A percentile compares a stretch with the other conserved stretches of the same genome.
Conservation (phyloP, 2,797 vertebrate species). For the Phrynocephalus forsythii region DNA sequence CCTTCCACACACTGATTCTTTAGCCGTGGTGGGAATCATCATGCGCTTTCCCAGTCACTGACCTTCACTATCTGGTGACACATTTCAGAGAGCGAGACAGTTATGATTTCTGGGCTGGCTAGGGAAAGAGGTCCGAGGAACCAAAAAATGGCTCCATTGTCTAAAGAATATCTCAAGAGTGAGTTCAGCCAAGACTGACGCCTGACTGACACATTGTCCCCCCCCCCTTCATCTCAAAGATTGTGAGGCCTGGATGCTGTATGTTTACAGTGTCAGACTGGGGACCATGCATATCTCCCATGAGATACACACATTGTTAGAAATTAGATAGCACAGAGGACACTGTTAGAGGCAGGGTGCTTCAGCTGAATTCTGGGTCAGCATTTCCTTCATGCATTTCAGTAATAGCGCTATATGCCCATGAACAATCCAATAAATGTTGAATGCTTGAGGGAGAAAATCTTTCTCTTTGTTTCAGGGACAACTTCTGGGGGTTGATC, state of each 20-base stretch:
- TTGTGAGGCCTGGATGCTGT: background rate
- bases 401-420: background rate
- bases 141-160: conserved; percentile 75
- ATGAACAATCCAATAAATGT: background rate
- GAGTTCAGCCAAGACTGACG: conserved; percentile 72
- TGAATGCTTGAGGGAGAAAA: background rate
- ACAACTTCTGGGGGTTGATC: background rate
- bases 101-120: conserved; percentile 28
- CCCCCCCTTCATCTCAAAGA: conserved; percentile 9
- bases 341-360: background rate
- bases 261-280: conserved; percentile 31
- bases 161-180: conserved; percentile 68
- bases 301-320: background rate
- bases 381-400: background rate
- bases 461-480: background rate
- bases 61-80: conserved; percentile 64
- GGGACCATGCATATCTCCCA: background rate
- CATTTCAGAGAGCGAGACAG: background rate
- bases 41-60: background rate
- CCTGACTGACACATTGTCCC: conserved; percentile 21
- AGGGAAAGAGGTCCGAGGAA: background rate
- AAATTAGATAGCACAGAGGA: background rate
- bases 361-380: conserved; percentile 22
- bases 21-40: background rate
- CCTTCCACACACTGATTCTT: background rate